Evolutionary conservation across 2,113 vertebrate species (phyloP).

Genomic region (Rhinichthys klamathensis): DNA sequence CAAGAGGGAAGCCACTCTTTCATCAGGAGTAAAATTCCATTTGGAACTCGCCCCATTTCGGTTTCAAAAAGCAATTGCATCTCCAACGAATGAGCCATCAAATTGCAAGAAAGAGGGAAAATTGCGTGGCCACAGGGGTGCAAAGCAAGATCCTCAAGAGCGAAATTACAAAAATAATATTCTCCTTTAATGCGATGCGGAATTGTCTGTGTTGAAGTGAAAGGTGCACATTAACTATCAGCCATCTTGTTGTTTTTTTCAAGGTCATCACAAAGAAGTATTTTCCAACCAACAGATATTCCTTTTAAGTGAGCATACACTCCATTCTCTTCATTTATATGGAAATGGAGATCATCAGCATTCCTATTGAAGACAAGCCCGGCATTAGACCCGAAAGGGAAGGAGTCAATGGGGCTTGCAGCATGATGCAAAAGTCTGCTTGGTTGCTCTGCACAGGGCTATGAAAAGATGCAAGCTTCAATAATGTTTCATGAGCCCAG

Average conservation of each 20-base stretch:
- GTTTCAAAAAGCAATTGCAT: constrained; percentile 37
- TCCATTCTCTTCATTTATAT: constrained; percentile 58
- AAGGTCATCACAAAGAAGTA: constrained; percentile 45
- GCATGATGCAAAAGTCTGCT: constrained; percentile 61
- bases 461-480: constrained; percentile 55
- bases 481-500: constrained; percentile 73
- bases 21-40: constrained; percentile 33
- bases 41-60: constrained; percentile 35
- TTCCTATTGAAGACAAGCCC: constrained; percentile 50
- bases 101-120: constrained; percentile 39
- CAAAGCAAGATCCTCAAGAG: neutral
- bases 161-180: constrained; percentile 48
- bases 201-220: constrained; percentile 27
- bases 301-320: constrained; percentile 49
- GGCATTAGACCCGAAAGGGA: constrained; percentile 54
- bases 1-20: constrained; percentile 36
- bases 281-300: constrained; percentile 39
- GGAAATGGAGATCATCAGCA: constrained; percentile 63
- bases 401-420: constrained; percentile 72
- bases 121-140: constrained; percentile 39
- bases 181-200: constrained; percentile 1
- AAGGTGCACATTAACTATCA: constrained; percentile 42
- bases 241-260: constrained; percentile 7
- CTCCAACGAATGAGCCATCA: constrained; percentile 31
- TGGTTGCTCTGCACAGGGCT: constrained; percentile 56